phyloP scores from a whole-genome alignment of 1,140 invertebrate species.

The Tenebrio molitor region DNA sequence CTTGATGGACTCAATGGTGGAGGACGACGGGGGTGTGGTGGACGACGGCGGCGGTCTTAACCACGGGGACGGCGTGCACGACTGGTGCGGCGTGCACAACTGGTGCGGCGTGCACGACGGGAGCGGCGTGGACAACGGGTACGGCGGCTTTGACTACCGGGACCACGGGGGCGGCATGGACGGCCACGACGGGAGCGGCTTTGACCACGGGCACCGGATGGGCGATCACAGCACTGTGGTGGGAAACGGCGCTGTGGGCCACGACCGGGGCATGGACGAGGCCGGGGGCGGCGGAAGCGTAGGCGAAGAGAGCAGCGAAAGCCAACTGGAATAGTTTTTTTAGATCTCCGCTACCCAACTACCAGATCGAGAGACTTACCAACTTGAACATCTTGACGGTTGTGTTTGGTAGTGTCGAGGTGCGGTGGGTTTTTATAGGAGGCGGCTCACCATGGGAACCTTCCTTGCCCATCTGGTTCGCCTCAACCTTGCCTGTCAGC shows the following conservation, averaged over 20 bases:
- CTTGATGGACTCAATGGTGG: neutral
- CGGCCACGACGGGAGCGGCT: constrained; percentile 64
- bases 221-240: constrained; percentile 67
- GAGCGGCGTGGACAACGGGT: constrained; percentile 65
- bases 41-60: neutral
- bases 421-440: neutral
- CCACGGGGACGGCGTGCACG: constrained; percentile 29
- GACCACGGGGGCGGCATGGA: constrained; percentile 58
- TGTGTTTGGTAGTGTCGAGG: neutral
- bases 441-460: neutral
- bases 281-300: constrained; percentile 68
- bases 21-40: neutral
- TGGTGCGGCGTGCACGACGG: constrained; percentile 62
- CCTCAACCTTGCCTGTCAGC: constrained; percentile 10
- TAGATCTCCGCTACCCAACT: neutral
- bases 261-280: constrained; percentile 66
- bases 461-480: constrained; percentile 19
- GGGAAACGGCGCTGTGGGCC: constrained; percentile 67
- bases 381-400: constrained; percentile 21
- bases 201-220: constrained; percentile 67
- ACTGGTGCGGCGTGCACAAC: constrained; percentile 66
- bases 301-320: constrained; percentile 67
- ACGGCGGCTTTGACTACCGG: constrained; percentile 65
- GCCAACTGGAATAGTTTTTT: constrained; percentile 7
- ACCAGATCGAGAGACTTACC: neutral